Evolutionary conservation across 2,797 vertebrate species (phyloP).

Genomic region (Picus viridis): DNA sequence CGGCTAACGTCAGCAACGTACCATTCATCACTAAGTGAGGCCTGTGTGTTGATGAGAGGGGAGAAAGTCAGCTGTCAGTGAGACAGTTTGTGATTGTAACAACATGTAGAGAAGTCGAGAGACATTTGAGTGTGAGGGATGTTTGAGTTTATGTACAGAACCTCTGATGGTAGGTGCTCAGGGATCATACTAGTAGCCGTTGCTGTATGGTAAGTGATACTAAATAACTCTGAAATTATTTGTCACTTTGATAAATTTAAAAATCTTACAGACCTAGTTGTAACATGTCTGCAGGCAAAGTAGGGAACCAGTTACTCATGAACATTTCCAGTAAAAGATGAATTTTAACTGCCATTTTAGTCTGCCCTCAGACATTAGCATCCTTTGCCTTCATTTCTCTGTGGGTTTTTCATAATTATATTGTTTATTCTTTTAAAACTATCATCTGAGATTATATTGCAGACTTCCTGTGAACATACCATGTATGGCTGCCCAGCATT

Average conservation of each 20-base stretch:
- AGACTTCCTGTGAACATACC: neutral
- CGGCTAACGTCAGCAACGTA: slow-evolving; percentile 87
- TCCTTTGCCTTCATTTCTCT: neutral
- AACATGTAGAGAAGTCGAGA: neutral
- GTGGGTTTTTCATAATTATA: neutral
- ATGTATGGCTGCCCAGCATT: neutral
- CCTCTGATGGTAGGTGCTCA: neutral
- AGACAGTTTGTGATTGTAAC: neutral
- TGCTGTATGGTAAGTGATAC: neutral
- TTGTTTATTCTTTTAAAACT: neutral
- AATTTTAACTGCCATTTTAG: neutral
- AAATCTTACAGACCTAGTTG: neutral
- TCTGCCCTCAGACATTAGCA: neutral
- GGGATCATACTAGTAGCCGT: neutral
- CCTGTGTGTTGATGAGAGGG: slow-evolving; percentile 40
- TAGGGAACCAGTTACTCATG: neutral
- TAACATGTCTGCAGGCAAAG: neutral
- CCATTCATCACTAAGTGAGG: slow-evolving; percentile 79
- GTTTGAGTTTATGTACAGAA: neutral
- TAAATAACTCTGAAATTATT: neutral
- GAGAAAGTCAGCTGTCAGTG: neutral
- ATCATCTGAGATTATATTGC: neutral
- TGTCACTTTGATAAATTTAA: neutral
- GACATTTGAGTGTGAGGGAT: neutral
- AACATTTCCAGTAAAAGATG: neutral